Evolutionary conservation across 2,888 invertebrate genomes (phyloP).

Genomic region (Melanchra persicariae): DNA sequence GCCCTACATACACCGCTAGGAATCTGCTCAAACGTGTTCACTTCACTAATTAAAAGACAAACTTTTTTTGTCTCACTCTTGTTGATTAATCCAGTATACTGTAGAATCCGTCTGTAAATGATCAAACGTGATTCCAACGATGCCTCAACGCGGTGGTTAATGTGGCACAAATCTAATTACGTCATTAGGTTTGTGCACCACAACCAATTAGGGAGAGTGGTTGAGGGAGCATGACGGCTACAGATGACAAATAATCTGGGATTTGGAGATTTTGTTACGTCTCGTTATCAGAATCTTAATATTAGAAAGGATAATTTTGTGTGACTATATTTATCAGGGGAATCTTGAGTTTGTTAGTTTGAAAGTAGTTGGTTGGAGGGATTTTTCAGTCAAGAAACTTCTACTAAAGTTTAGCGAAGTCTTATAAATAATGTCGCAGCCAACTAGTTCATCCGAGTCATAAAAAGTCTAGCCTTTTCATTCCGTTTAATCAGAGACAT

Average conservation of each 20-base stretch:
- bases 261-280: conserved; percentile 33
- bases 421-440: too few species aligned
- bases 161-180: conserved; percentile 51
- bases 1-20: not conserved
- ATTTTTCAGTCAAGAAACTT: not conserved
- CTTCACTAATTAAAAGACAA: conserved; percentile 48
- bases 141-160: conserved; percentile 2
- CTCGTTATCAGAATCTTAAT: not conserved
- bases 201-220: conserved; percentile 63
- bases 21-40: conserved; percentile 36
- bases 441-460: too few species aligned
- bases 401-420: not conserved
- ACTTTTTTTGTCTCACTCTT: conserved; percentile 33
- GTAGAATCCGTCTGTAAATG: conserved; percentile 20
- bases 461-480: too few species aligned
- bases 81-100: conserved; percentile 44
- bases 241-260: conserved; percentile 40
- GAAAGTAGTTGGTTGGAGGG: not conserved
- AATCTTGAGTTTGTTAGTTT: not conserved
- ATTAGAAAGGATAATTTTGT: not conserved
- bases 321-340: not conserved
- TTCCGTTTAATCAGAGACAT: too few species aligned
- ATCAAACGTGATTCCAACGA: conserved; percentile 29
- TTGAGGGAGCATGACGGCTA: conserved; percentile 36
- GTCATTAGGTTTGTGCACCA: conserved; percentile 46